Evolutionary conservation across 1,140 invertebrate species (phyloP), one percentile per base, ranked within the genome.

Genomic region (Bombyx mandarina): DNA sequence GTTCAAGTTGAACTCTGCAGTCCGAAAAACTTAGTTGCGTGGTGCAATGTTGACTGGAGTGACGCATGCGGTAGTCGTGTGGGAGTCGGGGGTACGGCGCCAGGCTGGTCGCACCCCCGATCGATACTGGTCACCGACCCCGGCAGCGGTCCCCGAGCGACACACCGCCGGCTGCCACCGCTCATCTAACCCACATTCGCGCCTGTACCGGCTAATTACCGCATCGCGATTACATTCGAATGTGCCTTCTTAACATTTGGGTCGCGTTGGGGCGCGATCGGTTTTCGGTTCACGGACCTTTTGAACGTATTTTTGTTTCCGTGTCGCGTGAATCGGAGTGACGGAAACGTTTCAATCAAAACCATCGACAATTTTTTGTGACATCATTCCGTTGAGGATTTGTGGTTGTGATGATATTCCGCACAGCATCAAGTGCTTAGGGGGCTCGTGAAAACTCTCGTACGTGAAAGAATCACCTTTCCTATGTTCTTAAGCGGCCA

Each of bases 71-170:
- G 79, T 76, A 67, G 52, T 45, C 50, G 54, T 57, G 52, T 57
- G 51, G 58, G 62, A 58, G 56, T 66, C 35, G 66, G 71, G 66
- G 72, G 54, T 61, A 61, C 67, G 75, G 73, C 73, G 77, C 70
- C 77, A 74, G 65, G 59, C 68, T 62, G 51, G 68, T 66, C 69
- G 67, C 69, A 64, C 65, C 66, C 62, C 62, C 54, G 73, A 79
- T 86, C 82, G 82, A 85, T 85, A 83, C 58, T 75, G 80, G 80
- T 75, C 82, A 74, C 75, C 74, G 82, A 86, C 79, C 82, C 71
- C 66, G 69, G 58, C 59, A 61, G 26, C 66, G 67, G 70, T 65
- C 64, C 75, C 69, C 73, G 71, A 61, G 70, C 78, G 78, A 73
- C 81, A 77, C 82, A 82, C 71, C 75, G 77, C 65, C 75, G 77